Conservation (phyloP, 2,113 vertebrate genomes). For the Narcine bancroftii region DNA sequence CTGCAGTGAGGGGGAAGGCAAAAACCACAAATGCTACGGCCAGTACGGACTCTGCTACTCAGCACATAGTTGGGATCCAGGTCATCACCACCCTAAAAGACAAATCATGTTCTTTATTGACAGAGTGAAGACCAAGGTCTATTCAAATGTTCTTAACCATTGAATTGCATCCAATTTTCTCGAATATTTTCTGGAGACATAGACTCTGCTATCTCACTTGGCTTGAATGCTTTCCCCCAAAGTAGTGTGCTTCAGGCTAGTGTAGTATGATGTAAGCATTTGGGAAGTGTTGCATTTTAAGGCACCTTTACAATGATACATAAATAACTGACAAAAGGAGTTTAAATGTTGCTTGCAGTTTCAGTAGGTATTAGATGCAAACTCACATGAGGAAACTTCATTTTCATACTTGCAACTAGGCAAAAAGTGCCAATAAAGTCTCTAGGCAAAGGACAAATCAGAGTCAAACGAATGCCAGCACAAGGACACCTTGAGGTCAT, state of each 20-base stretch:
- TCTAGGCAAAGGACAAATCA: background rate
- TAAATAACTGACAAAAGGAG: background rate
- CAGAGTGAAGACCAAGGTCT: too few species aligned
- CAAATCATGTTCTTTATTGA: background rate
- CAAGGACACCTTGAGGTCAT: background rate
- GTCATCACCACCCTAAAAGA: slow-evolving; percentile 80
- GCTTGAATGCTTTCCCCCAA: too few species aligned
- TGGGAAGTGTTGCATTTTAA: background rate
- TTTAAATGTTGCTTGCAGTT: background rate
- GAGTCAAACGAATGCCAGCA: background rate
- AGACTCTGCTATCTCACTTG: background rate
- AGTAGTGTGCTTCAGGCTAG: background rate
- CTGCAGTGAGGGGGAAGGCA: slow-evolving; percentile 92
- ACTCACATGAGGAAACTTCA: background rate
- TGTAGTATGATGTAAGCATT: background rate
- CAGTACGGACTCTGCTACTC: slow-evolving; percentile 90
- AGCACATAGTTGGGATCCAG: slow-evolving; percentile 88
- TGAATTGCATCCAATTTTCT: background rate
- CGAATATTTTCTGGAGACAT: background rate
- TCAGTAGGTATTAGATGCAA: background rate
- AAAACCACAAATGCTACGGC: slow-evolving; percentile 86
- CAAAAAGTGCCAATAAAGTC: background rate
- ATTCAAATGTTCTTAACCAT: background rate
- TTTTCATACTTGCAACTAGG: background rate
- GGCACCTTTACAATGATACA: background rate